phyloP scores from a whole-genome alignment of 2,888 invertebrate species.

The Eupithecia tripunctaria region DNA sequence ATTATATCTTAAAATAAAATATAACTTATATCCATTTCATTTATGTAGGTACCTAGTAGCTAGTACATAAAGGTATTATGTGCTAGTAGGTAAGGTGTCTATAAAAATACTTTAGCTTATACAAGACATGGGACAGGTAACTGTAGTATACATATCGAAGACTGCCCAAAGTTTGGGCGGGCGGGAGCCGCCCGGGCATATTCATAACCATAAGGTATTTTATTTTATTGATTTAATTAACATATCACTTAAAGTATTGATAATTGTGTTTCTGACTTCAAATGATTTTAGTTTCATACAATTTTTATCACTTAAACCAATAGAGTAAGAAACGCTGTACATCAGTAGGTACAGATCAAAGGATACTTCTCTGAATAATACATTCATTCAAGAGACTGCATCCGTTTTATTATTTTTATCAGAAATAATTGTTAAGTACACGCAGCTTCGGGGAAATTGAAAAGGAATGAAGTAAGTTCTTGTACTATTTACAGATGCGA shows the following conservation, averaged over 20 bases:
- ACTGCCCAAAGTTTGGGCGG: background rate
- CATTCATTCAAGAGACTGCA: background rate
- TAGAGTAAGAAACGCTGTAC: background rate
- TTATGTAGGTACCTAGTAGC: background rate
- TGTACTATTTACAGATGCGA: background rate
- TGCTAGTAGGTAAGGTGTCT: background rate
- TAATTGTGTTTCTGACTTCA: background rate
- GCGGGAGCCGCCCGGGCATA: background rate
- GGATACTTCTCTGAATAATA: background rate
- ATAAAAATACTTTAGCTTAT: background rate
- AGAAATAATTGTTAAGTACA: background rate
- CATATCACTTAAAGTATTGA: too few species aligned
- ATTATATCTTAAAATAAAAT: conserved; percentile 2
- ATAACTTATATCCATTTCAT: background rate
- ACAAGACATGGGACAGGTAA: background rate
- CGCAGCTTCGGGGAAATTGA: background rate
- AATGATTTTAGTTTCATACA: background rate
- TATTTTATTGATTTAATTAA: background rate
- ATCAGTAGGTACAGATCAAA: background rate
- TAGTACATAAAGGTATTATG: background rate
- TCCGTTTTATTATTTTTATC: background rate
- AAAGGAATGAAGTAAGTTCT: background rate
- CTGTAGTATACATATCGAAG: background rate
- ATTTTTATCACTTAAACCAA: background rate
- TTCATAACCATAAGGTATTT: background rate